Percentiles rank a stretch among this genome's conserved stretches.
These are phyloP conservation scores for Leptinotarsa haldemani DNA, from an alignment of 2,888 invertebrate genomes.

Conservation along the genomic window DNA sequence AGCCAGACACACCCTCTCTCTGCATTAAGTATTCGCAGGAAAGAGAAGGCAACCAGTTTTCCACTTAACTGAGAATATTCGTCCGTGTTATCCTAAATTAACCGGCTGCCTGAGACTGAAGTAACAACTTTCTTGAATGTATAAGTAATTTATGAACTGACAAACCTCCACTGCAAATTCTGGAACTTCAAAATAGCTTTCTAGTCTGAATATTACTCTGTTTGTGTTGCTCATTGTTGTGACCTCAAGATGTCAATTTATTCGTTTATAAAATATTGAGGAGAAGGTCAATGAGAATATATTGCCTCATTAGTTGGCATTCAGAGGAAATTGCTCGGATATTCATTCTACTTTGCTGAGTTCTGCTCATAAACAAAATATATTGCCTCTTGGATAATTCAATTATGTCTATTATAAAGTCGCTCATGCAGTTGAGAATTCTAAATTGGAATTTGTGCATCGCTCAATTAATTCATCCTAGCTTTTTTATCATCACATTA, in stretches of 20 bases:
- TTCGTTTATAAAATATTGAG: not conserved
- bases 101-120: not conserved
- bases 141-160: conserved; percentile 18
- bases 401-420: not conserved
- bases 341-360: not conserved
- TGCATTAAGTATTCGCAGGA: not conserved
- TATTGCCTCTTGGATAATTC: not conserved
- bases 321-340: not conserved
- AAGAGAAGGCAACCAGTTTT: not conserved
- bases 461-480: too few species aligned
- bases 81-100: conserved; percentile 12
- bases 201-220: not conserved
- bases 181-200: not conserved
- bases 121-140: conserved; percentile 18
- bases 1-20: too few species aligned
- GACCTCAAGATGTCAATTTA: not conserved
- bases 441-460: not conserved
- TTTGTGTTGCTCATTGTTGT: not conserved
- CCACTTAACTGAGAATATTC: not conserved
- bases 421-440: not conserved
- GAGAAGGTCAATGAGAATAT: not conserved
- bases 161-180: not conserved
- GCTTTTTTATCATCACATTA: too few species aligned
- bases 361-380: not conserved
- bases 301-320: not conserved